A percentile compares a stretch with the other conserved stretches of the same genome.
phyloP scores from a whole-genome alignment of 92 coral and sea anemone genomes.

The Porites lobata region DNA sequence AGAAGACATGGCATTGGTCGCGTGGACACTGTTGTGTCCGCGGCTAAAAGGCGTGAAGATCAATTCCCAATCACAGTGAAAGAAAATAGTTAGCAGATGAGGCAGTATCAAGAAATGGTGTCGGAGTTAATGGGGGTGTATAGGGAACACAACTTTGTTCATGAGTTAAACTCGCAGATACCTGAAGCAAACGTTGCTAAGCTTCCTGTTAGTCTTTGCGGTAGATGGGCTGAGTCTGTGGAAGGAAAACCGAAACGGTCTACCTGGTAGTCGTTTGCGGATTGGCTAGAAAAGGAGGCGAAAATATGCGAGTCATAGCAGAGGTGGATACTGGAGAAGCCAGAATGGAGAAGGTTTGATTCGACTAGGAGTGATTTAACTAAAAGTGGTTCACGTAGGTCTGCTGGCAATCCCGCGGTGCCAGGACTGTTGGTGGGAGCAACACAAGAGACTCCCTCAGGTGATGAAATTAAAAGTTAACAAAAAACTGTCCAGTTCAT shows the following conservation, averaged over 20 bases:
- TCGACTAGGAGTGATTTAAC: not conserved
- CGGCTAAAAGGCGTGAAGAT: constrained; percentile 20
- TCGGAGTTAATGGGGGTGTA: constrained; percentile 27
- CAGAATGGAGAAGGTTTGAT: not conserved
- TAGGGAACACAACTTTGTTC: not conserved
- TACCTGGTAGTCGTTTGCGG: not conserved
- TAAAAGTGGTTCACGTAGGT: not conserved
- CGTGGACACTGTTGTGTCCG: constrained; percentile 7
- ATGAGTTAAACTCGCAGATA: too few relatives aligned
- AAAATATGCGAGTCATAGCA: constrained; percentile 1
- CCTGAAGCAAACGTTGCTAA: too few relatives aligned
- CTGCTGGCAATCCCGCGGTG: too few relatives aligned
- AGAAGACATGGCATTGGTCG: not conserved
- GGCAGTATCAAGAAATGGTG: constrained; percentile 26
- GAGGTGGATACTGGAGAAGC: not conserved
- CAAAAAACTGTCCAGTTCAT: constrained; percentile 2
- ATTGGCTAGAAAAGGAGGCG: constrained; percentile 12
- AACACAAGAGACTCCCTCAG: not conserved
- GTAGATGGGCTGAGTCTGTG: too few relatives aligned
- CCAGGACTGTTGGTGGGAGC: not conserved
- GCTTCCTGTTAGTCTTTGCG: too few relatives aligned
- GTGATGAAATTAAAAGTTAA: not conserved
- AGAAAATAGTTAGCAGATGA: not conserved
- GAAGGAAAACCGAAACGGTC: too few relatives aligned
- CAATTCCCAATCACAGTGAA: constrained; percentile 15